Evolutionary conservation across 2,888 invertebrate genomes (phyloP), one percentile per base, ranked within the genome.

Genomic region (Gasteruption jaculator): DNA sequence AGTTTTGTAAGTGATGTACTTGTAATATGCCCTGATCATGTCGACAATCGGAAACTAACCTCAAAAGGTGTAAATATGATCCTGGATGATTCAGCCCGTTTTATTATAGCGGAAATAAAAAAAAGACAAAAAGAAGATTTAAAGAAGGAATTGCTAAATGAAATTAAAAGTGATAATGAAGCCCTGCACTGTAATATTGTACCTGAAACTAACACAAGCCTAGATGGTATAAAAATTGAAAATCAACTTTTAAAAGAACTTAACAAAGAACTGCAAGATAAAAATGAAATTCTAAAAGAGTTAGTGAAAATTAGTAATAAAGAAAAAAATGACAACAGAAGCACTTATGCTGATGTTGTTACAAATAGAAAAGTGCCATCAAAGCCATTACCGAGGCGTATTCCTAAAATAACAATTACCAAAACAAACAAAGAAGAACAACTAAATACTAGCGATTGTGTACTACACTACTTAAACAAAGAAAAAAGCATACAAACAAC

Each of bases 71-170:
- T 22, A 3, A 8, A 12, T n/a, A 15, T 7, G 16, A 11, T 14
- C n/a, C 21, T 38, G 4, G 18, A 8, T 14, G 4, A 21, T 3
- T 5, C 8, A 10, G 21, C 10, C 2, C 27, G 11, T 29, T 14
- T 12, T 8, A 19, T 37, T 3, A 37, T 37, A 14, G 37, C 37
- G 2, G 29, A 29, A 19, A 15, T 27, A 12, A 37, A 37, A 20
- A 6, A n/a, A 12, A 12, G 3, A 7, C n/a, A 20, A 19, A 27
- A 11, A 12, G 29, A 19, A 12, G 27, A n/a, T n/a, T n/a, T n/a
- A 29, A 11, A 8, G 21, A 3, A 29, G 7, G 26, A 35, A 25
- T 26, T 21, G 3, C 2, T 2, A 14, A 38, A 38, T 15, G 30
- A 12, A 21, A 20, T 3, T n/a, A 30, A 8, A 12, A 6, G 14